Evolutionary conservation across 2,797 vertebrate genomes (phyloP).

Genomic region (Falco berigora): DNA sequence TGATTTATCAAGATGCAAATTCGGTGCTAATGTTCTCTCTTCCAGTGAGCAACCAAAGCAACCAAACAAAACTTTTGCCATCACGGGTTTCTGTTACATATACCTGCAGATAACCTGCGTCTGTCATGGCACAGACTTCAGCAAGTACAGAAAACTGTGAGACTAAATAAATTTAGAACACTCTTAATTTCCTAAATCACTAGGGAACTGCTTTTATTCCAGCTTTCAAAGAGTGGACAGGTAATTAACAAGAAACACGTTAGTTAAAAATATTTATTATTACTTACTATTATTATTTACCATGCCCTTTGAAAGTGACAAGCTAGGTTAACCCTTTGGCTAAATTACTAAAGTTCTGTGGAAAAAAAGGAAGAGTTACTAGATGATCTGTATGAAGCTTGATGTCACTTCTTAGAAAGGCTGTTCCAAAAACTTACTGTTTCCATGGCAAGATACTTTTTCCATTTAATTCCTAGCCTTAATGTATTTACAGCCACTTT

Average conservation of each 20-base stretch:
- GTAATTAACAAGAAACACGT: background rate
- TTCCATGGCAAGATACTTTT: background rate
- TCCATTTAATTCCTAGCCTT: background rate
- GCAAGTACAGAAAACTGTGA: background rate
- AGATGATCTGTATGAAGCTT: background rate
- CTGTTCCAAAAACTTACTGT: background rate
- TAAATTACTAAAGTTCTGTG: background rate
- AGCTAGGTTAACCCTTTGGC: background rate
- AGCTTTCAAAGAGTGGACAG: background rate
- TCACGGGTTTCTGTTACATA: background rate
- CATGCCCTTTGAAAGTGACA: background rate
- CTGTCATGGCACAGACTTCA: background rate
- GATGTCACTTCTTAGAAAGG: background rate
- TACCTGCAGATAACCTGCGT: background rate
- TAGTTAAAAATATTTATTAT: background rate
- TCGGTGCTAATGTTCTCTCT: background rate
- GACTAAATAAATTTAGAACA: background rate
- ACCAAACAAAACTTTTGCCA: background rate
- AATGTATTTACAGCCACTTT: background rate
- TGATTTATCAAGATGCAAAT: background rate
- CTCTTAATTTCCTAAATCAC: background rate
- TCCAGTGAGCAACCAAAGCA: background rate
- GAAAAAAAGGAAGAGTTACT: background rate
- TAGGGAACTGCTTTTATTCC: background rate
- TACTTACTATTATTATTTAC: background rate